Conservation (phyloP, 2,797 vertebrate genomes). For the Euthynnus affinis region DNA sequence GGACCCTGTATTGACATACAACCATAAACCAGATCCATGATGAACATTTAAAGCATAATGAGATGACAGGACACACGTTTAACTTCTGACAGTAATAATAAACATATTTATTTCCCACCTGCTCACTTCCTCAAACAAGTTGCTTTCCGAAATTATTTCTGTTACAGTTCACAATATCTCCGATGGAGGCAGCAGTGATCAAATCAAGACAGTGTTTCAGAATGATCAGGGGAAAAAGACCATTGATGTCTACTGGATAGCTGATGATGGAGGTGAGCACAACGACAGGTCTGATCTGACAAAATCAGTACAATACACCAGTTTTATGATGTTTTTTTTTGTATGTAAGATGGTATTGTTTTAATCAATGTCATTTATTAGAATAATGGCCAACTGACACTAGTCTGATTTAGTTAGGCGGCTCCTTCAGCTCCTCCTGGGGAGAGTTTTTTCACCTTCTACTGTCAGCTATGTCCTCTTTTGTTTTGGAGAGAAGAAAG, state of each 20-base stretch:
- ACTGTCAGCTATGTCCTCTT: too few relatives aligned
- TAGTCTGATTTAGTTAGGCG: neutral
- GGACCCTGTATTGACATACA: too few relatives aligned
- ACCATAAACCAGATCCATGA: too few relatives aligned
- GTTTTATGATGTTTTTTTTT: too few relatives aligned
- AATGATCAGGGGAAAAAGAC: conserved; percentile 83
- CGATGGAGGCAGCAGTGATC: conserved; percentile 46
- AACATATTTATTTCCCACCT: neutral
- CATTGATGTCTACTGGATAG: conserved; percentile 87
- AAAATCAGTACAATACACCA: neutral
- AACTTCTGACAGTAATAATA: too few relatives aligned
- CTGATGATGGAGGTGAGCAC: conserved; percentile 84
- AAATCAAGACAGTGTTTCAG: conserved; percentile 83
- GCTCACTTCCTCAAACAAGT: neutral
- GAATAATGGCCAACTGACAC: neutral
- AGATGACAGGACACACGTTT: too few relatives aligned
- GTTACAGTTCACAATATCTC: conserved; percentile 45
- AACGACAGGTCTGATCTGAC: neutral
- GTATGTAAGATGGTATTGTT: too few relatives aligned
- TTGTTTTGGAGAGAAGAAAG: too few relatives aligned
- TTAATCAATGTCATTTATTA: neutral
- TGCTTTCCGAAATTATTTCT: neutral
- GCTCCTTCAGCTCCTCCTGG: too few relatives aligned
- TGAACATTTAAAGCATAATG: too few relatives aligned
- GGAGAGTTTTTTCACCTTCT: too few relatives aligned